Conservation (phyloP, 2,888 invertebrate genomes). For the Drosophila acutilabella region DNA sequence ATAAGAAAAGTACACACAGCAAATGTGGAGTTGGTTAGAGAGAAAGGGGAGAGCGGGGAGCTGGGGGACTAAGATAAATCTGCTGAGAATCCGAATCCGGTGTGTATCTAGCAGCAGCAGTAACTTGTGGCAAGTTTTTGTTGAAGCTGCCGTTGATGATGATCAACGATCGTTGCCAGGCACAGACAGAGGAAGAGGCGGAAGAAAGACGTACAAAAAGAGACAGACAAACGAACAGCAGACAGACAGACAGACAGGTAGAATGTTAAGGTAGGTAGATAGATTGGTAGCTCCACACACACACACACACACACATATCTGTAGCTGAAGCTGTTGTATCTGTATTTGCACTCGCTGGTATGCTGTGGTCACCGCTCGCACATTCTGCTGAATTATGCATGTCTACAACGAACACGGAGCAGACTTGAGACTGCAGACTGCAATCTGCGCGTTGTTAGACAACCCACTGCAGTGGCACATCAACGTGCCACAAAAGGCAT, state of each 20-base stretch:
- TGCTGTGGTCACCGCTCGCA: slow-evolving; percentile 55
- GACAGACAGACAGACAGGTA: slow-evolving; percentile 25
- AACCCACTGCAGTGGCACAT: slow-evolving; percentile 28
- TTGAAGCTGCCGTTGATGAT: slow-evolving; percentile 42
- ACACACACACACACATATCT: slow-evolving; percentile 5
- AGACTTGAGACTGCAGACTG: slow-evolving; percentile 10
- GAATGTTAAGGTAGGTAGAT: slow-evolving; percentile 45
- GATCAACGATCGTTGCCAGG: slow-evolving; percentile 66
- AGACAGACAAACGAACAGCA: slow-evolving; percentile 5
- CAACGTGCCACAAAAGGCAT: slow-evolving; percentile 58
- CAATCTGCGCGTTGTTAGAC: slow-evolving; percentile 41
- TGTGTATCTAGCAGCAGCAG: slow-evolving; percentile 45
- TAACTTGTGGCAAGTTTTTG: slow-evolving; percentile 55
- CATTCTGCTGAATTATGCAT: slow-evolving; percentile 74
- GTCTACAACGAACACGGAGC: slow-evolving; percentile 23
- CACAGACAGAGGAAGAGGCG: slow-evolving; percentile 53
- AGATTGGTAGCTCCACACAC: slow-evolving; percentile 47
- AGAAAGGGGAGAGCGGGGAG: neutral
- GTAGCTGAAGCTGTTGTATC: slow-evolving; percentile 16
- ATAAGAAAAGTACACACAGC: slow-evolving; percentile 52
- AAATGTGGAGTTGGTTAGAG: slow-evolving; percentile 20
- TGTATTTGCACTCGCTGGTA: slow-evolving; percentile 41
- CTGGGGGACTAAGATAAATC: slow-evolving; percentile 39
- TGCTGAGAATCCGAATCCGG: slow-evolving; percentile 64
- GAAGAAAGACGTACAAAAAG: slow-evolving; percentile 15